Evolutionary conservation across 2,113 vertebrate species (phyloP), one percentile per base, ranked within the genome.

Genomic region (Prolemur simus): DNA sequence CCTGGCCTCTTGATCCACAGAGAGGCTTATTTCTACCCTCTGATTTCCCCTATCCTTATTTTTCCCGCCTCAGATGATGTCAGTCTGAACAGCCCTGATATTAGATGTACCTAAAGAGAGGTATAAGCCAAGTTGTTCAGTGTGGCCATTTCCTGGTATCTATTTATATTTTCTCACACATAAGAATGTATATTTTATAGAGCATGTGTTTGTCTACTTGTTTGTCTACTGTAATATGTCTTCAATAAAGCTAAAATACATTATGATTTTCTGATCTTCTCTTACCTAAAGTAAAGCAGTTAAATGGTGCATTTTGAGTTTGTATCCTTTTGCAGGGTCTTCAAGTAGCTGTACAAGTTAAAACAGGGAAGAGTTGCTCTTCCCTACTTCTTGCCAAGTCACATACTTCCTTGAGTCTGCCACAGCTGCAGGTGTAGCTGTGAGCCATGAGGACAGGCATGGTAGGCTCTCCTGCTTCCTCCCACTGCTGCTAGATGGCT

Each of bases 131-230:
- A 89, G 92, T 80, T 81, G 4, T 93, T 97, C 96, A 54, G 32
- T 96, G 71, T 96, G 98, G 88, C 92, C 96, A 12, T 98, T 96
- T 97, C 98, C 97, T 97, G 56, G 78, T 98, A 82, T 96, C 93
- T 98, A 97, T 98, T 98, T 98, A 98, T 99, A 98, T 98, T 98
- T 98, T 98, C 96, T 97, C 98, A 96, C 89, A 45, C 91, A 83
- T 94, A 97, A 98, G 98, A 98, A 98, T 99, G 99, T 99, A 98
- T 98, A 98, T 98, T 99, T 99, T 99, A 98, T 98, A 98, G 97
- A 98, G 99, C 95, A 92, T 98, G 98, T 98, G 97, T 98, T 98
- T 42, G 82, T 96, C 85, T 73, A 98, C 92, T 98, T 97, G 95
- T 98, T 97, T 98, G 98, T 98, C 97, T 98, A 83, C 94, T 98